Percentiles rank a stretch among this genome's conserved stretches.
Evolutionary conservation across 2,888 invertebrate genomes (phyloP).

Genomic region (Parnassius orleans): DNA sequence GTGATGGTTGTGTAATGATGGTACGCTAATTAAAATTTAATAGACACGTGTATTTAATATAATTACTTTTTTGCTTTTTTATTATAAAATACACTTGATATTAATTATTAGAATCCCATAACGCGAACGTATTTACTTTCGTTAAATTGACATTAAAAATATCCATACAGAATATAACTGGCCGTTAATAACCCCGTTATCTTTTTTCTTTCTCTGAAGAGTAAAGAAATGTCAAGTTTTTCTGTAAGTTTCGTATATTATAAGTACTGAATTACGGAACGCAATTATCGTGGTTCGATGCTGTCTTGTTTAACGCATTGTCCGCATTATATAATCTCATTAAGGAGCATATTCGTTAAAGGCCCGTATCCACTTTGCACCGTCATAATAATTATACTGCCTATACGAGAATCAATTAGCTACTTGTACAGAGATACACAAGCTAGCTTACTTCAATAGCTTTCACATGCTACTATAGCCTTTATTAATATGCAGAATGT

Average conservation of each 20-base stretch:
- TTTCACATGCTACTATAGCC: conserved; percentile 1
- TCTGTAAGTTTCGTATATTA: background rate
- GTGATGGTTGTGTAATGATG: conserved; percentile 1
- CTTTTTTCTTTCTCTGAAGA: background rate
- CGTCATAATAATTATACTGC: conserved; percentile 14
- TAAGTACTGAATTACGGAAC: background rate
- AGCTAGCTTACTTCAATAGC: background rate
- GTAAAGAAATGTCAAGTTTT: conserved; percentile 1
- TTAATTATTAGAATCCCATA: conserved; percentile 1
- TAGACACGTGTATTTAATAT: conserved; percentile 4
- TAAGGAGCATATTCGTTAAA: conserved; percentile 16
- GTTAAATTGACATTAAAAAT: background rate
- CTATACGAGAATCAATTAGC: conserved; percentile 25
- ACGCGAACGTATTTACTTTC: background rate
- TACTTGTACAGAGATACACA: background rate
- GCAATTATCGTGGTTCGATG: conserved; percentile 5
- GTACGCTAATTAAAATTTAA: conserved; percentile 6
- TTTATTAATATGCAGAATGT: background rate
- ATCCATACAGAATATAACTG: conserved; percentile 3
- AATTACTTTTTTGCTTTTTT: conserved; percentile 2
- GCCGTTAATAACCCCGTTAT: conserved; percentile 2
- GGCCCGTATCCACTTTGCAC: conserved; percentile 19
- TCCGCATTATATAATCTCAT: conserved; percentile 21
- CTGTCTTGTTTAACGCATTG: conserved; percentile 2
- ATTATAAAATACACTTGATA: background rate